Percentiles rank a stretch among this genome's conserved stretches.
Conservation (phyloP, 2,797 vertebrate species). For the Passerculus sandwichensis region DNA sequence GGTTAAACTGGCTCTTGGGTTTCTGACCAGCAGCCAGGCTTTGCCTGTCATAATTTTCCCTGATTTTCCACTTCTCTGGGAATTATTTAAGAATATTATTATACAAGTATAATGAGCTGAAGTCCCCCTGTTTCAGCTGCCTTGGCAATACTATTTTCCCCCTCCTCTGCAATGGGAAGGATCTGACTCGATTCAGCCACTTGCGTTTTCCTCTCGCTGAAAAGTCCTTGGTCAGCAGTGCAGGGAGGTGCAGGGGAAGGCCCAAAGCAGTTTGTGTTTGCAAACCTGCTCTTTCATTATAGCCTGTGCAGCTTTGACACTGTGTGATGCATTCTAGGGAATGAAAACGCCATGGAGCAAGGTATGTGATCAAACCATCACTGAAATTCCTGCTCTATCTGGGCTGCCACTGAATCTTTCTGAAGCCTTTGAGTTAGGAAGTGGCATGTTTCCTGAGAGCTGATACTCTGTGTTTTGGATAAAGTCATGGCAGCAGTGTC, state of each 20-base stretch:
- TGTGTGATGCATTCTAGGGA: background rate
- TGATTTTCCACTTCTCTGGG: background rate
- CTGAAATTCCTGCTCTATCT: constrained; percentile 22
- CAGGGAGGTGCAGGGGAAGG: background rate
- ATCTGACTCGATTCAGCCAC: background rate
- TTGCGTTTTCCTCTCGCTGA: background rate
- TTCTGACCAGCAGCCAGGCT: background rate
- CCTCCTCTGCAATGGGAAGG: background rate
- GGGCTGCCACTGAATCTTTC: background rate
- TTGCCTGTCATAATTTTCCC: background rate
- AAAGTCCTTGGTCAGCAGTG: background rate
- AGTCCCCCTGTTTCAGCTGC: background rate
- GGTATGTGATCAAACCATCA: background rate
- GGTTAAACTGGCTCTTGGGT: background rate
- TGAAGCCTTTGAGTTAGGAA: constrained; percentile 24
- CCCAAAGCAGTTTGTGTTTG: background rate
- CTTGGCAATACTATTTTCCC: background rate
- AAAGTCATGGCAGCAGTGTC: background rate
- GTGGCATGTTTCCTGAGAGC: background rate
- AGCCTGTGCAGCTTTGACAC: background rate
- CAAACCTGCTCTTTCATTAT: background rate
- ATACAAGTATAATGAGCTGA: background rate
- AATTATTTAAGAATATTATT: background rate
- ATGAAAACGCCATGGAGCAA: background rate
- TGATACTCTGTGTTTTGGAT: background rate